These are phyloP conservation scores for Stichodactyla helianthus DNA, from an alignment of 64 coral and sea anemone species.

Conservation along the genomic window DNA sequence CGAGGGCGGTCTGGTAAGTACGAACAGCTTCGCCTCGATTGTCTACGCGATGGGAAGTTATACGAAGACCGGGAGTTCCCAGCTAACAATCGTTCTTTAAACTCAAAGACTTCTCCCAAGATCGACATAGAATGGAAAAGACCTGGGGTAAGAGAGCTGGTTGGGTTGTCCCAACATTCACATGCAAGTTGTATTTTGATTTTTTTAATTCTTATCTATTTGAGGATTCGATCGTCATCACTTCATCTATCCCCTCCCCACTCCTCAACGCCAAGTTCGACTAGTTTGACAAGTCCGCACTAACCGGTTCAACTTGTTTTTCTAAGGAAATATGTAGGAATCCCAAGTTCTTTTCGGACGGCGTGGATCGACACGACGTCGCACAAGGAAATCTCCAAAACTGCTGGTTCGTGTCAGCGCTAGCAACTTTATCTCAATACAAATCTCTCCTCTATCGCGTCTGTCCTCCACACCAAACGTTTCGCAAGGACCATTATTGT, in stretches of 20 bases:
- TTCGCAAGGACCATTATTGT: constrained; percentile 61
- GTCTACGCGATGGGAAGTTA: constrained; percentile 21
- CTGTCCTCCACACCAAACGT: constrained; percentile 61
- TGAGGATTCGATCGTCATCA: too few species aligned
- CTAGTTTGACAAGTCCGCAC: too few species aligned
- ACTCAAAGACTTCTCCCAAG: constrained; percentile 26
- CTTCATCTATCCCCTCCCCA: too few species aligned
- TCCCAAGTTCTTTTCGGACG: constrained; percentile 63
- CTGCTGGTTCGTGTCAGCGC: constrained; percentile 78
- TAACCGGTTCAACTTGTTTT: background rate
- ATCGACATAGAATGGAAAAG: constrained; percentile 48
- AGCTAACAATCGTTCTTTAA: constrained; percentile 26
- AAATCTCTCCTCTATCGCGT: constrained; percentile 63
- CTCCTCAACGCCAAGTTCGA: too few species aligned
- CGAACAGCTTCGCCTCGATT: constrained; percentile 3
- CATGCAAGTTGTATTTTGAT: too few species aligned
- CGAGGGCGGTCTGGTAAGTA: background rate
- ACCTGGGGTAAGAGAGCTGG: constrained; percentile 16
- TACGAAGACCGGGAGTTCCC: constrained; percentile 54
- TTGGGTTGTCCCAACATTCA: background rate
- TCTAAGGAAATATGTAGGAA: constrained; percentile 62
- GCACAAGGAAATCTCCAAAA: constrained; percentile 74
- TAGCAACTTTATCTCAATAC: constrained; percentile 59
- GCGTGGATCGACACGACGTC: constrained; percentile 56
- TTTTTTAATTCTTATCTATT: too few species aligned